phyloP scores from a whole-genome alignment of 2,888 invertebrate genomes.

The Eubasilissa splendida region DNA sequence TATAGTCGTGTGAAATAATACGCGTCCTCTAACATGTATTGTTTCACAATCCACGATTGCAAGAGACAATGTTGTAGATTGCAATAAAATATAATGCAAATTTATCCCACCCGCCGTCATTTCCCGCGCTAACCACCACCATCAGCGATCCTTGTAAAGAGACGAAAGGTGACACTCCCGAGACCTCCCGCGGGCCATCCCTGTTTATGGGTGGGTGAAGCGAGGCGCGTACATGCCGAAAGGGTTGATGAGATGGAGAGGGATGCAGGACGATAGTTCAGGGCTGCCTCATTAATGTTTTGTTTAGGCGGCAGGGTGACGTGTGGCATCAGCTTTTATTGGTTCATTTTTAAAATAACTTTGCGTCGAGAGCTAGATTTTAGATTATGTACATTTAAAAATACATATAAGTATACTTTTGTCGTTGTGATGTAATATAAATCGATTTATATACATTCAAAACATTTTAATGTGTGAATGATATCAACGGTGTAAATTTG shows the following conservation, averaged over 20 bases:
- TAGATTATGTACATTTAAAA: too few relatives aligned
- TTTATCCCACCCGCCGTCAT: slow-evolving; percentile 8
- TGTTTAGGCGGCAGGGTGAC: slow-evolving; percentile 49
- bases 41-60: not conserved
- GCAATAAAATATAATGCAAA: too few relatives aligned
- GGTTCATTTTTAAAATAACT: not conserved
- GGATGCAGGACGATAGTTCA: slow-evolving; percentile 27
- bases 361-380: slow-evolving; percentile 9
- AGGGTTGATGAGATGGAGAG: slow-evolving; percentile 32
- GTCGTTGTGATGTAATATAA: too few relatives aligned
- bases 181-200: slow-evolving; percentile 41
- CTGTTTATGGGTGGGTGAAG: not conserved
- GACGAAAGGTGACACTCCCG: slow-evolving; percentile 35
- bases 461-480: too few relatives aligned
- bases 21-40: too few relatives aligned
- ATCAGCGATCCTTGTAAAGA: slow-evolving; percentile 30
- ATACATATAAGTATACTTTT: not conserved
- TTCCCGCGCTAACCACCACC: slow-evolving; percentile 30
- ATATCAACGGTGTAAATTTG: too few relatives aligned
- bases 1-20: too few relatives aligned
- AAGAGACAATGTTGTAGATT: not conserved
- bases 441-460: too few relatives aligned
- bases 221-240: slow-evolving; percentile 13
- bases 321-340: slow-evolving; percentile 48
- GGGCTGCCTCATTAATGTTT: slow-evolving; percentile 54